These are phyloP conservation scores for Indicator indicator DNA, from an alignment of 2,113 vertebrate genomes.

Conservation along the genomic window DNA sequence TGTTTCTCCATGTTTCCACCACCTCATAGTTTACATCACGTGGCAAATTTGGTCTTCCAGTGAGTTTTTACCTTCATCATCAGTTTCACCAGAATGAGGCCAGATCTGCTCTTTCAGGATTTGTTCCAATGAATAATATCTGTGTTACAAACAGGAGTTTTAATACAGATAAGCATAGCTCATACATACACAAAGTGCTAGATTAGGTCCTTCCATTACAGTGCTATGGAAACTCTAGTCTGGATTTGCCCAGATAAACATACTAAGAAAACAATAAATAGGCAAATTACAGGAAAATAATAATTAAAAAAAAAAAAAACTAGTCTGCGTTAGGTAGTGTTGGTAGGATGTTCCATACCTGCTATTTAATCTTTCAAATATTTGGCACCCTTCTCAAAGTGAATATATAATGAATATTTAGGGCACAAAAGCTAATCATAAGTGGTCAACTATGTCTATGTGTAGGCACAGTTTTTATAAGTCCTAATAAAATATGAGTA, in stretches of 20 bases:
- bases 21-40: not conserved
- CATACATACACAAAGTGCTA: not conserved
- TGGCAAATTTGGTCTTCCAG: not conserved
- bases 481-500: not conserved
- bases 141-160: not conserved
- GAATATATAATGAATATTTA: not conserved
- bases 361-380: not conserved
- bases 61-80: not conserved
- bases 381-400: not conserved
- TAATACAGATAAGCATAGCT: not conserved
- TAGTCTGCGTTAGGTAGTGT: not conserved
- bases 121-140: not conserved
- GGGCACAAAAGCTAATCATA: not conserved
- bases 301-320: not conserved
- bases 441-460: not conserved
- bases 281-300: not conserved
- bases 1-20: not conserved
- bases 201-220: not conserved
- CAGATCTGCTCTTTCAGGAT: not conserved
- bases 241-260: not conserved
- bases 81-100: not conserved
- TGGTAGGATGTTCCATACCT: not conserved
- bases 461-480: not conserved
- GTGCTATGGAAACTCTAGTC: not conserved
- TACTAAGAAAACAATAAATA: not conserved